Evolutionary conservation across 2,888 invertebrate genomes (phyloP).

Genomic region (Dryomyza anilis): DNA sequence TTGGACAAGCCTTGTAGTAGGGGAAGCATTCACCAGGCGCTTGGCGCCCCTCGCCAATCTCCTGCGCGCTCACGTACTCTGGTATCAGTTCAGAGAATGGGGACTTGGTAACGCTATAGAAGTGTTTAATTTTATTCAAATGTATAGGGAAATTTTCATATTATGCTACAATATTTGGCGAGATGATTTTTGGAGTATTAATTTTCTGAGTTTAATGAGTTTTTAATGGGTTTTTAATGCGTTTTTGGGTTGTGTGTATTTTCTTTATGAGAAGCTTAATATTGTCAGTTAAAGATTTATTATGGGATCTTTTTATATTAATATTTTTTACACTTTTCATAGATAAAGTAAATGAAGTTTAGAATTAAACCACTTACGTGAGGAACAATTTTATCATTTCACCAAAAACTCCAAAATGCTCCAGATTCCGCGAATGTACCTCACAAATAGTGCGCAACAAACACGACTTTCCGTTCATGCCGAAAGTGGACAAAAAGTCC

Average conservation of each 20-base stretch:
- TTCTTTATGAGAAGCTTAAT: too few relatives aligned
- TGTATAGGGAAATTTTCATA: not conserved
- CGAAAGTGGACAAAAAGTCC: constrained; percentile 79
- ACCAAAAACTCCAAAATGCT: constrained; percentile 79
- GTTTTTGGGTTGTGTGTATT: too few relatives aligned
- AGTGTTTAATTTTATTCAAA: too few relatives aligned
- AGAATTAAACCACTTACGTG: constrained; percentile 67
- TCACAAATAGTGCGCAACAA: constrained; percentile 83
- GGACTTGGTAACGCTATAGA: constrained; percentile 78
- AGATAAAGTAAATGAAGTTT: too few relatives aligned
- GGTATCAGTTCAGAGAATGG: constrained; percentile 74
- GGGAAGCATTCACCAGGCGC: constrained; percentile 82
- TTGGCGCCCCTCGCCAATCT: constrained; percentile 70
- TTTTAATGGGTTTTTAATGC: too few relatives aligned
- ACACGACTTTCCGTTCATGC: constrained; percentile 82
- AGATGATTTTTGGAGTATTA: too few relatives aligned
- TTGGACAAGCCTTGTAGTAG: constrained; percentile 81
- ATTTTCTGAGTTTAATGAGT: too few relatives aligned
- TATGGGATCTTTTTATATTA: too few relatives aligned
- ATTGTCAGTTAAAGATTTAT: too few relatives aligned
- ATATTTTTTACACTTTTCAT: not conserved
- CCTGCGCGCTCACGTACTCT: constrained; percentile 83
- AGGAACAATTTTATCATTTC: constrained; percentile 83
- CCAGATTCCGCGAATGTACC: constrained; percentile 78
- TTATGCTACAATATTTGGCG: too few relatives aligned